Percentiles rank a stretch among this genome's conserved stretches.
Evolutionary conservation across 1,140 invertebrate species (phyloP).

Genomic region (Cecropterus lyciades): DNA sequence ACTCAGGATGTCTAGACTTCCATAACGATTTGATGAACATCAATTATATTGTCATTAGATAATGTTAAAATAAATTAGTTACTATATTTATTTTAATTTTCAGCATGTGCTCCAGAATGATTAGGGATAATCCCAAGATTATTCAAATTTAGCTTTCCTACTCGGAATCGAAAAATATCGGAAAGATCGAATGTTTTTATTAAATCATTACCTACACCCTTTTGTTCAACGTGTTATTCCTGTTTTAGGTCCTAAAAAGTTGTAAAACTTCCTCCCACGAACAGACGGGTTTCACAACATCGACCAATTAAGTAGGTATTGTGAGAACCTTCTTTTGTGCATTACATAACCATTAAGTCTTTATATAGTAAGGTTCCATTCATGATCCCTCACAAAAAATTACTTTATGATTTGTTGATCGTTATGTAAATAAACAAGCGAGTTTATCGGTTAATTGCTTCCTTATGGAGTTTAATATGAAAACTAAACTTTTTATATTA

Average conservation of each 20-base stretch:
- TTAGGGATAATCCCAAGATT: neutral
- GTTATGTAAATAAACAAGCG: constrained; percentile 4
- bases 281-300: constrained; percentile 48
- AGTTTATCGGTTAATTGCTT: constrained; percentile 2
- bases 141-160: too few relatives aligned
- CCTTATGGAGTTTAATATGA: too few relatives aligned
- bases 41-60: constrained; percentile 2
- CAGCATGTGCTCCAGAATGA: neutral
- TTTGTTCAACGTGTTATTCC: constrained; percentile 7
- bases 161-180: too few relatives aligned
- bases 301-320: constrained; percentile 51
- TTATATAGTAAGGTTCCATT: too few relatives aligned
- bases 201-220: neutral
- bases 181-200: neutral
- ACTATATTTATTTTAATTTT: neutral
- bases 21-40: neutral
- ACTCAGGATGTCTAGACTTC: neutral
- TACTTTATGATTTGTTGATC: neutral
- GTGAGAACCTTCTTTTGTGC: constrained; percentile 42
- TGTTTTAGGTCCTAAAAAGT: constrained; percentile 22
- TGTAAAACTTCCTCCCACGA: constrained; percentile 42
- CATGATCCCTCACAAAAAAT: neutral
- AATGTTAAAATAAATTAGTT: neutral
- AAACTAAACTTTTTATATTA: too few relatives aligned
- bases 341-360: constrained; percentile 39